Evolutionary conservation across 2,113 vertebrate genomes (phyloP), one percentile per base, ranked within the genome.

Genomic region (Podarcis cretensis): DNA sequence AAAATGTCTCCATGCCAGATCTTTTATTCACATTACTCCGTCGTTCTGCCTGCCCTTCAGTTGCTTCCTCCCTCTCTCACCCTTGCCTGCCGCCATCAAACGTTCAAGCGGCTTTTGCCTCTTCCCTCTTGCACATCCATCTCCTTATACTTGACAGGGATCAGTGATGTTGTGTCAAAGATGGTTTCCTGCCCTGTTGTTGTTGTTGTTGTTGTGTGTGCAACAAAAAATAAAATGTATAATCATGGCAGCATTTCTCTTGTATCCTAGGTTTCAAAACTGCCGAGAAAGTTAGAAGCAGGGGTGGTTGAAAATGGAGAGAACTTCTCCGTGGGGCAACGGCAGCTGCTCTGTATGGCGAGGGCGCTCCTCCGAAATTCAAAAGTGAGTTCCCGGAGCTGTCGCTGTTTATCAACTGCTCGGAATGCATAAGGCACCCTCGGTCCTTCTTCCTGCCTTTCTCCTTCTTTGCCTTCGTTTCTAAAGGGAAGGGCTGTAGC

Each of bases 251-350:
- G 13, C 16, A 1, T 57, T 74, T 20, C 69, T 20, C 93, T 76
- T 73, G 73, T 71, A 5, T 73, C 66, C 4, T 27, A 86, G 98
- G 95, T 98, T 89, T 95, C 94, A 83, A 96, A 92, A 83, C 94
- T 98, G 35, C 97, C 97, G 6, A 93, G 90, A 93, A 96, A 96
- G 88, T 96, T 98, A 37, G 83, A 97, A 63, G 94, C 97, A 32
- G 83, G 88, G 48, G 97, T 98, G 12, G 87, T 90, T 91, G 97
- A 97, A 94, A 98, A 98, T 65, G 97, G 97, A 83, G 97, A 98
- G 87, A 98, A 98, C 92, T 98, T 98, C 95, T 98, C 98, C 32
- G 97, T 98, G 0, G 98, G 96, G 74, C 96, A 98, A 94, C 94
- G 95, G 74, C 97, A 98, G 91, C 95, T 98, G 43, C 96, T 98